Base-by-base conservation (phyloP, 2,888 invertebrate genomes). In the Limenitis camilla region DNA sequence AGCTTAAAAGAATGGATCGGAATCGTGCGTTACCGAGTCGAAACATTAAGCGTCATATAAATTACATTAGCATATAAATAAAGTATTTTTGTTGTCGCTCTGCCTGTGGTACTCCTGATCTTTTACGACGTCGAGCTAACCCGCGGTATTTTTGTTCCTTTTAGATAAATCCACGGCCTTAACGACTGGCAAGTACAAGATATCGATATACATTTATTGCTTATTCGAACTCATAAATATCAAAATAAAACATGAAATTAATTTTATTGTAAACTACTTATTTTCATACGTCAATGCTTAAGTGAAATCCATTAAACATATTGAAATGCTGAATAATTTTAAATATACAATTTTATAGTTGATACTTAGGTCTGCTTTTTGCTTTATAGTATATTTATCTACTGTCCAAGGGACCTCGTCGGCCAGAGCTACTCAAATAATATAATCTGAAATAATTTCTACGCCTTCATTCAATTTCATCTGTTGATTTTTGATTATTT, bases 31-130 rank as follows among this genome's bases (percentile, higher is more conserved):
- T 87, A 86, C 85, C 84, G 74, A 79, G 78, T 82, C 76, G 78
- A 85, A 85, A 85, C 85, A 86, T 86, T 87, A 86, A 86, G 79
- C 85, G 81, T 86, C 85, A 85, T 86, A 87, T 87, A 87, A 87
- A 86, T 87, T 85, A 87, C 87, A 86, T 87, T 87, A 85, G 82
- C 87, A 86, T 87, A 86, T 87, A 87, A 86, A 87, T 87, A 86
- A 87, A 87, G 85, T 84, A 87, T 86, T 84, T 86, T 83, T 83
- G 86, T 84, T 81, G 83, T 76, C 69, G 75, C 76, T 75, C 69
- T 69, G 72, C 62, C 69, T 73, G 72, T 68, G 70, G 77, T 76
- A 76, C 76, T 72, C 71, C 74, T 78, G 76, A 68, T 77, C 81
- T 78, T 84, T 87, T 86, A 85, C 81, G 85, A 85, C 72, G 73